These are phyloP conservation scores for Lineus longissimus DNA, from an alignment of 1,140 invertebrate genomes.

Conservation along the genomic window DNA sequence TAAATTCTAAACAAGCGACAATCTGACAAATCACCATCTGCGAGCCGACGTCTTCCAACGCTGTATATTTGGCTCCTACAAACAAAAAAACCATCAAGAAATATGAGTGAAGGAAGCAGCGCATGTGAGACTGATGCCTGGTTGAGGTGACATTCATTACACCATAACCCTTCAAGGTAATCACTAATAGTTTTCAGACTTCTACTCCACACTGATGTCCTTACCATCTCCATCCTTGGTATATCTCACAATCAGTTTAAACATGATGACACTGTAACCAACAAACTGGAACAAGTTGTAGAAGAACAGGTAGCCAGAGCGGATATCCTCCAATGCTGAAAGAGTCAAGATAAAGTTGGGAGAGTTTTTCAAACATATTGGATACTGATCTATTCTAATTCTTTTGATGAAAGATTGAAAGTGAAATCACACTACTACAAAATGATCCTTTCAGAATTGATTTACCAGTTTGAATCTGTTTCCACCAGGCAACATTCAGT, in stretches of 20 bases:
- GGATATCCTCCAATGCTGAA: conserved; percentile 65
- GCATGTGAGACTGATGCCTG: too few species aligned
- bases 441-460: too few species aligned
- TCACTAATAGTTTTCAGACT: neutral
- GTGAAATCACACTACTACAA: conserved; percentile 18
- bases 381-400: neutral
- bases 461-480: too few species aligned
- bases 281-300: conserved; percentile 91
- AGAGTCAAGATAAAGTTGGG: conserved; percentile 16
- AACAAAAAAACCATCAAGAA: conserved; percentile 31
- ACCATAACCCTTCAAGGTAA: too few species aligned
- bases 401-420: too few species aligned
- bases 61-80: conserved; percentile 66
- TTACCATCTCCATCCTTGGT: conserved; percentile 68
- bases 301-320: conserved; percentile 79
- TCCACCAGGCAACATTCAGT: too few species aligned
- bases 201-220: conserved; percentile 14
- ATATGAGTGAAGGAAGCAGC: too few species aligned
- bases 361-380: neutral
- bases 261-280: conserved; percentile 75
- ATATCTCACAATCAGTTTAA: conserved; percentile 67
- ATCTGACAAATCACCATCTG: conserved; percentile 79
- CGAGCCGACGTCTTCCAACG: conserved; percentile 72
- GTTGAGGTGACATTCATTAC: too few species aligned
- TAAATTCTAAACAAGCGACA: conserved; percentile 79